Evolutionary conservation across 2,888 invertebrate species (phyloP).

Genomic region (Latrodectus hesperus): DNA sequence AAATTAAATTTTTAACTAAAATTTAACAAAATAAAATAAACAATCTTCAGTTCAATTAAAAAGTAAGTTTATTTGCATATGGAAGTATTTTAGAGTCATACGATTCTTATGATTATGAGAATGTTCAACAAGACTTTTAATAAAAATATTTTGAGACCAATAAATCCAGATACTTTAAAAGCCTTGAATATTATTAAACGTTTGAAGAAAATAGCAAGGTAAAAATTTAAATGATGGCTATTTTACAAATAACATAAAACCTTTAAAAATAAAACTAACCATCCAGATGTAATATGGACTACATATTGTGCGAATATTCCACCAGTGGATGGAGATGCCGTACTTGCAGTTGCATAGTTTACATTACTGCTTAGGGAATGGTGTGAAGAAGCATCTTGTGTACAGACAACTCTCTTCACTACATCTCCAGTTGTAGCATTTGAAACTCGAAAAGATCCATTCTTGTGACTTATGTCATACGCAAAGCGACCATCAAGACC

Average conservation of each 20-base stretch:
- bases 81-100: no score
- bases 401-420: conserved; percentile 67
- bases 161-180: no score
- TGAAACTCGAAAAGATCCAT: conserved; percentile 66
- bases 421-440: conserved; percentile 63
- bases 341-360: background rate
- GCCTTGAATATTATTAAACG: no score
- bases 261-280: conserved; percentile 59
- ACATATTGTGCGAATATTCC: conserved; percentile 60
- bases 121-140: no score
- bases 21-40: no score
- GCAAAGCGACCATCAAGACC: conserved; percentile 69
- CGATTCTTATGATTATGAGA: no score
- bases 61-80: no score
- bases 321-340: conserved; percentile 15
- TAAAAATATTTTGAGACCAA: no score
- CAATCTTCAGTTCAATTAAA: no score
- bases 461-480: conserved; percentile 67
- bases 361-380: background rate
- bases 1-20: no score
- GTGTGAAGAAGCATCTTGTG: conserved; percentile 37
- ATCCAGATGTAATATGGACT: conserved; percentile 70
- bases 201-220: no score
- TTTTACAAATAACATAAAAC: background rate
- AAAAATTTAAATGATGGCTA: background rate